These are phyloP conservation scores for Falco rusticolus DNA, from an alignment of 2,797 vertebrate species.

Conservation along the genomic window DNA sequence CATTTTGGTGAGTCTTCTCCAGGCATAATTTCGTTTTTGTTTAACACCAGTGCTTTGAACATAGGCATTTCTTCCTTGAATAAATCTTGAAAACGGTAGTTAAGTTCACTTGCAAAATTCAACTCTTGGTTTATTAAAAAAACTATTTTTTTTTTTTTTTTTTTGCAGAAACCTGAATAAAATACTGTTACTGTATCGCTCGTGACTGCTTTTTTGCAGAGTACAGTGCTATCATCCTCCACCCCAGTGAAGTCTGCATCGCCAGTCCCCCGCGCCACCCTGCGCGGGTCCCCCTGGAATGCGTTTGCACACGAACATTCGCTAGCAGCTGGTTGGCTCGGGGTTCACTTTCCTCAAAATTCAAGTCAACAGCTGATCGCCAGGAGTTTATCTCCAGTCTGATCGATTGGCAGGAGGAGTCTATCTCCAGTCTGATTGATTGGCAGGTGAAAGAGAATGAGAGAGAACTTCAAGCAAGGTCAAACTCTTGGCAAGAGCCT, in stretches of 20 bases:
- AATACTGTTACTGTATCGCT: constrained; percentile 85
- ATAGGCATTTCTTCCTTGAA: constrained; percentile 77
- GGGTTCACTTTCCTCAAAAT: constrained; percentile 67
- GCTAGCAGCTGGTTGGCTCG: constrained; percentile 71
- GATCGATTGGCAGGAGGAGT: constrained; percentile 78
- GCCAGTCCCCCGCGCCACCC: constrained; percentile 74
- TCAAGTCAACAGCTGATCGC: constrained; percentile 88
- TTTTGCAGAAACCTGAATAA: constrained; percentile 88
- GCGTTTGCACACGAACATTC: constrained; percentile 77
- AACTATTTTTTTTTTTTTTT: constrained; percentile 75
- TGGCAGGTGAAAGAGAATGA: constrained; percentile 93
- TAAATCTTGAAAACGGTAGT: constrained; percentile 83
- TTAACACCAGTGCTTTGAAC: constrained; percentile 80
- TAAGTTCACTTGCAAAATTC: constrained; percentile 84
- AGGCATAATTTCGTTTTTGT: constrained; percentile 57
- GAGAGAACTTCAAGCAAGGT: constrained; percentile 83
- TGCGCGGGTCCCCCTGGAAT: constrained; percentile 69
- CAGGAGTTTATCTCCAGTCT: constrained; percentile 76
- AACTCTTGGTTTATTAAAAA: constrained; percentile 83
- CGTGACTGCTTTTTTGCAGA: constrained; percentile 78
- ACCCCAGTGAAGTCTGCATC: constrained; percentile 79
- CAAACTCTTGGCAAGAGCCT: constrained; percentile 90
- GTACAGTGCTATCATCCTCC: constrained; percentile 80
- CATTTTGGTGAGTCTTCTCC: constrained; percentile 62
- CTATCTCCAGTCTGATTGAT: constrained; percentile 76